These are phyloP conservation scores for Trichonephila clavipes DNA, from an alignment of 1,140 invertebrate species.

Conservation along the genomic window DNA sequence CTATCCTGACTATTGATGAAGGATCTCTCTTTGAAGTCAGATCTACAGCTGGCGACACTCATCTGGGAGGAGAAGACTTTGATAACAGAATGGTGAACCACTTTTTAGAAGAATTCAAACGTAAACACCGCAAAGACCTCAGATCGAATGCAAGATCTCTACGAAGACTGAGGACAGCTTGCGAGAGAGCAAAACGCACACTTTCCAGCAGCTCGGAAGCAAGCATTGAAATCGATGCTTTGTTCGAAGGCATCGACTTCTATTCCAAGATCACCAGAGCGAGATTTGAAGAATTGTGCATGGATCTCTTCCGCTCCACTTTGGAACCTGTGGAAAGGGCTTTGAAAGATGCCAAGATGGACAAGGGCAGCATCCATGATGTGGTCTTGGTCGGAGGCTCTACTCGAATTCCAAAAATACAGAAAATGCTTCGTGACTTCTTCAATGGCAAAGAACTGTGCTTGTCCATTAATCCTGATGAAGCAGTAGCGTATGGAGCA, in stretches of 20 bases:
- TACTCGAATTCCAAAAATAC: conserved; percentile 78
- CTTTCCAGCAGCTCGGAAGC: conserved; percentile 85
- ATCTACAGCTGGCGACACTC: too few species aligned
- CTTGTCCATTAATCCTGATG: conserved; percentile 81
- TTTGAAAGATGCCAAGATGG: conserved; percentile 77
- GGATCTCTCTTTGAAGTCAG: too few species aligned
- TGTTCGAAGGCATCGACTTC: conserved; percentile 80
- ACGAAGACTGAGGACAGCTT: too few species aligned
- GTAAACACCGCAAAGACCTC: too few species aligned
- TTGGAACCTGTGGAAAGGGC: conserved; percentile 30
- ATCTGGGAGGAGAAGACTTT: too few species aligned
- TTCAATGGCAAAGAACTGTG: conserved; percentile 84
- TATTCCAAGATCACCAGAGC: conserved; percentile 79
- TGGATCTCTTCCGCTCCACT: conserved; percentile 82
- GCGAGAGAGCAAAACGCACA: too few species aligned
- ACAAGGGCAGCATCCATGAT: too few species aligned
- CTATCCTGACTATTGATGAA: too few species aligned
- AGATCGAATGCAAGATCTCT: too few species aligned
- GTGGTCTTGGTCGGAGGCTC: too few species aligned
- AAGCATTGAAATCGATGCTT: conserved; percentile 82
- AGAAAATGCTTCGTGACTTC: conserved; percentile 79
- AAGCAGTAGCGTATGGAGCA: conserved; percentile 85
- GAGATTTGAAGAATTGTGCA: conserved; percentile 91
- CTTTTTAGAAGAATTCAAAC: too few species aligned
- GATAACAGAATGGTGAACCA: too few species aligned